Conservation (phyloP, 2,888 invertebrate species). For the Mesorhabditis belari region DNA sequence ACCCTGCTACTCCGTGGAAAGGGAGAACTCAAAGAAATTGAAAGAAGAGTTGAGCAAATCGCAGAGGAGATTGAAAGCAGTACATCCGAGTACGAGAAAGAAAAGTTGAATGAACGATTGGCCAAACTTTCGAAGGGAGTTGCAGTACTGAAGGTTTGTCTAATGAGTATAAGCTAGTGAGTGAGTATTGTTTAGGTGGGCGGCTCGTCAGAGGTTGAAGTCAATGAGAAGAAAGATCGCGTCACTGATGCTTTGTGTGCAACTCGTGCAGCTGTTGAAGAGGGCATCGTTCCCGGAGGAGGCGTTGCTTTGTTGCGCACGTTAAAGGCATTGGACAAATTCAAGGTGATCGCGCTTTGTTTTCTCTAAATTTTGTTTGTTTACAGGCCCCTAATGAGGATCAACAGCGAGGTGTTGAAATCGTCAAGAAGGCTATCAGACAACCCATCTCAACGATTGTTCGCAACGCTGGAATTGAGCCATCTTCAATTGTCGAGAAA, state of each 20-base stretch:
- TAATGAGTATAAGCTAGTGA: too few species aligned
- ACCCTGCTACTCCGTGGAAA: constrained; percentile 75
- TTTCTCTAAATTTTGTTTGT: background rate
- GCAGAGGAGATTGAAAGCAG: constrained; percentile 81
- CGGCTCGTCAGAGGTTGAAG: too few species aligned
- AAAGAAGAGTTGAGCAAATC: constrained; percentile 75
- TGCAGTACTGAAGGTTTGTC: constrained; percentile 68
- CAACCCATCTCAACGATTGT: constrained; percentile 87
- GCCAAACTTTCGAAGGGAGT: constrained; percentile 80
- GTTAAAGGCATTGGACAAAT: constrained; percentile 65
- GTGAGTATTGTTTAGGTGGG: too few species aligned
- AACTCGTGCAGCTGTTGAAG: constrained; percentile 88
- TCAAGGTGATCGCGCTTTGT: constrained; percentile 59
- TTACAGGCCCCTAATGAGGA: constrained; percentile 41
- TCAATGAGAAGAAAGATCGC: constrained; percentile 91
- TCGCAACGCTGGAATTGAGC: constrained; percentile 84
- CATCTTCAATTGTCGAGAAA: constrained; percentile 82
- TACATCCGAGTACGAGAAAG: constrained; percentile 90
- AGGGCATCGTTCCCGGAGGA: constrained; percentile 90
- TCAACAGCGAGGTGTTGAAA: constrained; percentile 65
- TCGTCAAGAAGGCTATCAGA: constrained; percentile 75
- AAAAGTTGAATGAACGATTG: constrained; percentile 83
- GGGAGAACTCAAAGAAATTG: constrained; percentile 72
- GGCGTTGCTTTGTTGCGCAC: constrained; percentile 76
- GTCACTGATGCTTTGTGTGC: constrained; percentile 90